Evolutionary conservation across 2,888 invertebrate species (phyloP).

Genomic region (Dasypogon diadema): DNA sequence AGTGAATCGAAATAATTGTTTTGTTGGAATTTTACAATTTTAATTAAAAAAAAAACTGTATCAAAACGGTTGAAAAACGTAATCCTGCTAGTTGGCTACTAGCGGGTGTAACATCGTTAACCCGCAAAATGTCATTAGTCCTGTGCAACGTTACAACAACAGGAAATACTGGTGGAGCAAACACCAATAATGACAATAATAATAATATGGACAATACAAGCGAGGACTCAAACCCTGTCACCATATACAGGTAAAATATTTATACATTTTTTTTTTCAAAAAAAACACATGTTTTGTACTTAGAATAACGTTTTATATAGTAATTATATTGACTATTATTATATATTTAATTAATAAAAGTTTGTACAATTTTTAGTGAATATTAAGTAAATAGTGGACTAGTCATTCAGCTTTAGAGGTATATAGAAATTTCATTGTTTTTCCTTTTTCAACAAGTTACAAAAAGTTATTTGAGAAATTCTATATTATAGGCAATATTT

Average conservation of each 20-base stretch:
- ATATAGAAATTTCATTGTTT: too few species aligned
- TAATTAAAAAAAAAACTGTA: constrained; percentile 43
- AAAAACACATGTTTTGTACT: constrained; percentile 3
- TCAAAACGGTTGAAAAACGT: constrained; percentile 57
- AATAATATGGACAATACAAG: constrained; percentile 84
- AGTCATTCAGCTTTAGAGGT: too few species aligned
- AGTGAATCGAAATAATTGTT: not conserved
- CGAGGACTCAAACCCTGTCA: constrained; percentile 88
- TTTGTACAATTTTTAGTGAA: too few species aligned
- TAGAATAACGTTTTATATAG: too few species aligned
- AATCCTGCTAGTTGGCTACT: constrained; percentile 49
- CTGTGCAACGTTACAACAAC: constrained; percentile 63
- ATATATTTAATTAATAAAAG: not conserved
- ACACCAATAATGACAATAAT: constrained; percentile 72
- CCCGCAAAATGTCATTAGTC: constrained; percentile 62
- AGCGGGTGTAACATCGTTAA: constrained; percentile 53
- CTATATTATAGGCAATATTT: too few species aligned
- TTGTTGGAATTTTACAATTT: constrained; percentile 3
- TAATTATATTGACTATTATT: too few species aligned
- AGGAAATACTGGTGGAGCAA: constrained; percentile 54
- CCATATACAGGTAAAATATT: constrained; percentile 83
- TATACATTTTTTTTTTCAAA: constrained; percentile 56
- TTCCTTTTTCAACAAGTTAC: too few species aligned
- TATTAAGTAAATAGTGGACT: too few species aligned
- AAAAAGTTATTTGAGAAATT: too few species aligned